Evolutionary conservation across 2,888 invertebrate species (phyloP), one percentile per base, ranked within the genome.

Genomic region (Troides aeacus): DNA sequence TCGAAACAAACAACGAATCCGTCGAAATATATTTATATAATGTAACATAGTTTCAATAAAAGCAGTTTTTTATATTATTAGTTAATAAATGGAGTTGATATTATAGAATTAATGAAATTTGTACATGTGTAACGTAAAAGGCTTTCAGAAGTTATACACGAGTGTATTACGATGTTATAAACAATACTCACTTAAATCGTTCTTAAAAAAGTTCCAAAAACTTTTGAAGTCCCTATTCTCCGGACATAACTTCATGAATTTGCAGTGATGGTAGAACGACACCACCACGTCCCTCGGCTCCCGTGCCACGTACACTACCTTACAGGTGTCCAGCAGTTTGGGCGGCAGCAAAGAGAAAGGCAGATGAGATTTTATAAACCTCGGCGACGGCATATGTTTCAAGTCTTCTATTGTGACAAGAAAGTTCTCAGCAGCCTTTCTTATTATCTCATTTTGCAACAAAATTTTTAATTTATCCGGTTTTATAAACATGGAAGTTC

Each of bases 241-340:
- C 0, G 94, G 94, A 74, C 94, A 93, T 0, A 94, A 93, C 63
- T 89, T 89, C 66, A 67, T 64, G 30, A 77, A 69, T 39, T 68
- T 71, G 15, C 72, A 63, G 30, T 77, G 74, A 59, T 78, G 73
- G 79, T 94, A 97, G 81, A 93, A 96, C 0, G 97, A 97, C 0
- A 97, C 95, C 0, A 94, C 94, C 0, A 96, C 95, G 83, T 97
- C 97, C 83, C 96, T 96, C 0, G 97, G 96, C 86, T 97, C 96
- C 68, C 97, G 92, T 0, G 95, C 95, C 0, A 97, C 94, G 79
- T 97, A 97, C 64, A 97, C 93, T 0, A 76, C 74, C 73, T 58
- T 58, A 23, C 23, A 68, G 3, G 75, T 69, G 21, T 92, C 84
- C 73, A 94, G 79, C 8, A 94, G 83, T 76, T 91, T 89, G 0